Conservation (phyloP, 2,888 invertebrate species). For the Synanthedon formicaeformis region DNA sequence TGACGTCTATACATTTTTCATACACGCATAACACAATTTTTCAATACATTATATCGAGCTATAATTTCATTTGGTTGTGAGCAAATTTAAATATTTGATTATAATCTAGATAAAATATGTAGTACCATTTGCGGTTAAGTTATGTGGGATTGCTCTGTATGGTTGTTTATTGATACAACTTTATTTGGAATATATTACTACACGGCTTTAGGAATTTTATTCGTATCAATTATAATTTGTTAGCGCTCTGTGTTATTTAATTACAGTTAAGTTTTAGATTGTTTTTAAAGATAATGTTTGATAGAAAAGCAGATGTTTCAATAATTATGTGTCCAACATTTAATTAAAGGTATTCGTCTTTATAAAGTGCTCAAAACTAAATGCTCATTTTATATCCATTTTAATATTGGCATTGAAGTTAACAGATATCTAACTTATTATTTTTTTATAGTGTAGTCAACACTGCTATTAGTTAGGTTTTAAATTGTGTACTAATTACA, state of each 20-base stretch:
- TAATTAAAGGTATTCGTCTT: too few relatives aligned
- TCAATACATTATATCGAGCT: conserved; percentile 18
- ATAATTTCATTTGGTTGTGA: conserved; percentile 17
- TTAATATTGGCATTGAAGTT: too few relatives aligned
- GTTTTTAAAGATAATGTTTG: conserved; percentile 9
- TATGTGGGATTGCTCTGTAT: neutral
- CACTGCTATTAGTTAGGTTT: too few relatives aligned
- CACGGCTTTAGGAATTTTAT: neutral
- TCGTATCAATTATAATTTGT: neutral
- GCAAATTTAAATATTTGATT: conserved; percentile 60
- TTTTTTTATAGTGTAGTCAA: too few relatives aligned
- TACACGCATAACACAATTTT: conserved; percentile 24
- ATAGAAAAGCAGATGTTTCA: too few relatives aligned
- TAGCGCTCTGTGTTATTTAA: too few relatives aligned
- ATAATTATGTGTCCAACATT: too few relatives aligned
- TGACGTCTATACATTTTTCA: conserved; percentile 40
- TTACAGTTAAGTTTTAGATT: neutral
- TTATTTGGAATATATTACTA: neutral
- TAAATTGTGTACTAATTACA: too few relatives aligned
- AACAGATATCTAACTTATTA: too few relatives aligned
- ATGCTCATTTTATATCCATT: too few relatives aligned
- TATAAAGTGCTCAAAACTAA: too few relatives aligned
- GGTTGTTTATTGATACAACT: neutral
- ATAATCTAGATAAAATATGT: conserved; percentile 38
- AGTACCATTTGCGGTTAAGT: conserved; percentile 14